Evolutionary conservation across 2,797 vertebrate species (phyloP).

Genomic region (Gallirallus australis): DNA sequence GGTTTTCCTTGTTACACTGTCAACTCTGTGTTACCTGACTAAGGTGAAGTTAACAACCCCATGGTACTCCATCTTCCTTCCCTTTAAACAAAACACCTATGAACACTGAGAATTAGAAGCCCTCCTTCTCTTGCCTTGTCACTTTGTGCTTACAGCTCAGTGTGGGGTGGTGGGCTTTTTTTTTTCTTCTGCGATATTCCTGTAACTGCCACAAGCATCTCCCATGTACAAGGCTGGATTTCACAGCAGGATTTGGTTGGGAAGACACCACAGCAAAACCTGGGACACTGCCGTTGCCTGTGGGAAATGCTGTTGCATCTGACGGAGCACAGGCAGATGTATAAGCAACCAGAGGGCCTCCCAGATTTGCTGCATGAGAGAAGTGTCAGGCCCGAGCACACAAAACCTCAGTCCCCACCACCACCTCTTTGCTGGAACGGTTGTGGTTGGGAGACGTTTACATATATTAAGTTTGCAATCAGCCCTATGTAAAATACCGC

Average conservation of each 20-base stretch:
- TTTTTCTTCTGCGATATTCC: not conserved
- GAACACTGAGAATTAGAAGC: not conserved
- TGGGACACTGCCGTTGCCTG: not conserved
- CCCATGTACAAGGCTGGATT: not conserved
- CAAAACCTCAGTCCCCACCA: not conserved
- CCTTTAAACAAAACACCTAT: not conserved
- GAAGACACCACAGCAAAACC: not conserved
- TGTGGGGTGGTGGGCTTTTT: fast-evolving
- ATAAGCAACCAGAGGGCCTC: not conserved
- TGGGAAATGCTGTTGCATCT: not conserved
- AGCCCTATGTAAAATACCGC: conserved; percentile 16
- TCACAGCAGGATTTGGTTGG: not conserved
- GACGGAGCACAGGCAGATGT: fast-evolving
- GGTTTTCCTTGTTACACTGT: not conserved
- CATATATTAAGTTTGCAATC: conserved; percentile 37
- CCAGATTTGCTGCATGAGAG: not conserved
- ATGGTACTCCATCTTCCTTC: not conserved
- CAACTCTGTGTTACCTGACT: not conserved
- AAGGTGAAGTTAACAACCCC: not conserved
- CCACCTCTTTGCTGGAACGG: not conserved
- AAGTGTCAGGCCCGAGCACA: not conserved
- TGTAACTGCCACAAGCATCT: not conserved
- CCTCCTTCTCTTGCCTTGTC: not conserved
- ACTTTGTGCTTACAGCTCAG: not conserved
- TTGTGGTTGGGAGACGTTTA: conserved; percentile 3